These are phyloP conservation scores for Xylocampa areola DNA, from an alignment of 2,888 invertebrate genomes.

Conservation along the genomic window DNA sequence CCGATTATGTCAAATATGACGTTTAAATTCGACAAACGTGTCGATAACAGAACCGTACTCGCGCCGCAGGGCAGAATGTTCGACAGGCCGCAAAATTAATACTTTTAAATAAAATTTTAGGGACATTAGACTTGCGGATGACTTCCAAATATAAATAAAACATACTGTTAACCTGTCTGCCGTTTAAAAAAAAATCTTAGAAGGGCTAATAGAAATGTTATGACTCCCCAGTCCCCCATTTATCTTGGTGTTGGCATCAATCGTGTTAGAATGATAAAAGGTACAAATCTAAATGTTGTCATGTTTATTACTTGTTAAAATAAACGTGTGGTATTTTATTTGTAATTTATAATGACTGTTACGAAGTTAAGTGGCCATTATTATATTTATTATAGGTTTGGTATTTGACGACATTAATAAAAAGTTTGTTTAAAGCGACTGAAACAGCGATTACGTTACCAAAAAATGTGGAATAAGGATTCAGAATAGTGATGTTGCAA, in stretches of 20 bases:
- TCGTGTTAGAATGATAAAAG: constrained; percentile 18
- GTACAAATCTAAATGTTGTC: constrained; percentile 23
- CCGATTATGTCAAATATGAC: too few species aligned
- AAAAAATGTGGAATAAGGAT: too few species aligned
- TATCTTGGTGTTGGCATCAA: constrained; percentile 48
- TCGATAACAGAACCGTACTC: too few species aligned
- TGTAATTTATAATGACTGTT: constrained; percentile 42
- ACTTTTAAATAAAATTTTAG: too few species aligned
- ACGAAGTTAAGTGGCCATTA: constrained; percentile 27
- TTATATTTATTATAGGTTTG: constrained; percentile 13
- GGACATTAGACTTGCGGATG: too few species aligned
- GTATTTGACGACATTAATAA: constrained; percentile 24
- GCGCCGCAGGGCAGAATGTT: too few species aligned
- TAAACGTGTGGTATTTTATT: constrained; percentile 31
- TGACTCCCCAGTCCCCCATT: constrained; percentile 26
- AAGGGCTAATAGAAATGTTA: constrained; percentile 24
- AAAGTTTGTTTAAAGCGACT: constrained; percentile 3
- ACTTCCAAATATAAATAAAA: too few species aligned
- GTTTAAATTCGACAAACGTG: too few species aligned
- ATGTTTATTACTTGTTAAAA: constrained; percentile 36
- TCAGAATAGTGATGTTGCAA: too few species aligned
- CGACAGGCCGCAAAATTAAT: too few species aligned
- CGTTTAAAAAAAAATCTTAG: constrained; percentile 15
- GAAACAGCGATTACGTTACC: too few species aligned
- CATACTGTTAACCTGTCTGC: too few species aligned